These are phyloP conservation scores for Crypturellus tataupa DNA, from an alignment of 2,797 vertebrate species.

Conservation along the genomic window DNA sequence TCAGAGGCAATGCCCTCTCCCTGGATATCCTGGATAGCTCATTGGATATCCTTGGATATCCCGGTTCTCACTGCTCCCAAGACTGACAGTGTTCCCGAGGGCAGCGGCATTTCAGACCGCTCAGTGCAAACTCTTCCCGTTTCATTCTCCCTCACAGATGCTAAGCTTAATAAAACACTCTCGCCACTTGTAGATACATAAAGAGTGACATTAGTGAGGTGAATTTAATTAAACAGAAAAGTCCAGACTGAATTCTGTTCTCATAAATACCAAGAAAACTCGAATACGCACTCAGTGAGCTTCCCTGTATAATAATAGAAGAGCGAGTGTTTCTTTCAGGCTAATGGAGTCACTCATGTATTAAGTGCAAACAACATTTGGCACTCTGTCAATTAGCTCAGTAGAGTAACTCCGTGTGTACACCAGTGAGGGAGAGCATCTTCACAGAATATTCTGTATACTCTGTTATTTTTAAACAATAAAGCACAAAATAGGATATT, in stretches of 20 bases:
- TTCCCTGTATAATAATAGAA: background rate
- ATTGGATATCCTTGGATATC: background rate
- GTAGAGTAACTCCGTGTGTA: background rate
- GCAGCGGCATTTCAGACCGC: background rate
- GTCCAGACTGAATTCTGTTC: background rate
- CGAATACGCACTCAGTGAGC: background rate
- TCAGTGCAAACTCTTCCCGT: background rate
- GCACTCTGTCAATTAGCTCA: background rate
- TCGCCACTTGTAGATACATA: background rate
- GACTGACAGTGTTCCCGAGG: background rate
- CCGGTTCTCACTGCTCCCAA: background rate
- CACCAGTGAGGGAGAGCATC: background rate
- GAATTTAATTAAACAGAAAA: background rate
- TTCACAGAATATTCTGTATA: background rate
- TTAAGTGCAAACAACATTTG: background rate
- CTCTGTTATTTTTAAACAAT: background rate
- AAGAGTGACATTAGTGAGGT: background rate
- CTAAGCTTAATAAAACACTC: background rate
- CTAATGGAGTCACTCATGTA: accelerated
- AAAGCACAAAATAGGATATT: background rate
- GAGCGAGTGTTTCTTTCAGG: background rate
- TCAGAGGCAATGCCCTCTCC: background rate
- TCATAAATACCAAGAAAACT: background rate
- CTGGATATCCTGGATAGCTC: background rate
- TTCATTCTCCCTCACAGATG: background rate